Evolutionary conservation across 2,797 vertebrate genomes (phyloP), one percentile per base, ranked within the genome.

Genomic region (Propithecus perrieri): DNA sequence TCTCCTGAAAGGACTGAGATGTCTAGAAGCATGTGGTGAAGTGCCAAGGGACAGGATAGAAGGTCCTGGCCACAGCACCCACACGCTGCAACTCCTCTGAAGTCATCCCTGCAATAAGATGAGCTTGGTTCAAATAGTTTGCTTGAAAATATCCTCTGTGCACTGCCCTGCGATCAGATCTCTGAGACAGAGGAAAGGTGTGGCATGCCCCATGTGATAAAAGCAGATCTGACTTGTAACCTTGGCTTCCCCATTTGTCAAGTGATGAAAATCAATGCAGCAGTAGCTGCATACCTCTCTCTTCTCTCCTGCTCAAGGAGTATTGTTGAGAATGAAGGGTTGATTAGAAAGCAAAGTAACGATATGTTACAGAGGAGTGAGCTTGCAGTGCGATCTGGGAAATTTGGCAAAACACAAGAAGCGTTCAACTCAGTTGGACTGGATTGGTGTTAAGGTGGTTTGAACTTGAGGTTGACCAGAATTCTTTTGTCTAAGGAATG

Each of bases 271-370:
- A 86, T 28, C 2, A 91, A 53, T 28, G 59, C 20, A 57, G 59
- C 35, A 9, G 30, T 24, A 83, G 30, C 85, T 84, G 24, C 83
- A 67, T 18, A 15, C 78, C 67, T 71, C 65, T 94, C 90, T 96
- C 97, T 92, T 95, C 92, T 92, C 76, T 43, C 30, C 22, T 72
- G 81, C 48, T 81, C 63, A 30, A 59, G 83, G 50, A 90, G 55
- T n/a, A 85, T 84, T 81, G 71, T 96, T 96, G 94, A 96, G 92
- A 94, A 97, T 50, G n/a, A 78, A 84, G 26, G 75, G 53, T 46
- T 72, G 63, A 76, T 91, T 87, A 46, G 85, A 94, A 94, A 80
- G 92, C 63, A 30, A 53, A 94, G 63, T 57, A 46, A 53, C 84
- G 30, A 48, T 50, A 4, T 30, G 35, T 74, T 46, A 7, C 83